Evolutionary conservation across 2,888 invertebrate genomes (phyloP).

Genomic region (Xestobium rufovillosum): DNA sequence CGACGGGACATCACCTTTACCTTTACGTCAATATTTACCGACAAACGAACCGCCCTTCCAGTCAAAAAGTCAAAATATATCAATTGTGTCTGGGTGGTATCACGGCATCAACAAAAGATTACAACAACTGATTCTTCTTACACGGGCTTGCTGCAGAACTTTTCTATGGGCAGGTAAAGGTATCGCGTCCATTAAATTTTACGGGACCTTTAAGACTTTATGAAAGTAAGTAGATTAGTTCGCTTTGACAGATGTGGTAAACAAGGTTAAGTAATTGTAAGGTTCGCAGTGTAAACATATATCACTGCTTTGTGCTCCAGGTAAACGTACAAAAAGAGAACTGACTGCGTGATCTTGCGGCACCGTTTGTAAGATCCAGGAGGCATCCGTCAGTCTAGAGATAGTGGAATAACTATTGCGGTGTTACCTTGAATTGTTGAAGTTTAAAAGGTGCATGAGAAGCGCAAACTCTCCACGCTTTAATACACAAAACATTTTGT

Average conservation of each 20-base stretch:
- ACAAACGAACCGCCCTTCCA: constrained; percentile 30
- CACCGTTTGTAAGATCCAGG: too few species aligned
- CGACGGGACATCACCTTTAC: background rate
- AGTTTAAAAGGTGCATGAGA: too few species aligned
- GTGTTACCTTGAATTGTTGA: too few species aligned
- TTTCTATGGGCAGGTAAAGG: too few species aligned
- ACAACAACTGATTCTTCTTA: constrained; percentile 11
- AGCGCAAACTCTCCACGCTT: too few species aligned
- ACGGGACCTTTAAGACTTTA: constrained; percentile 13
- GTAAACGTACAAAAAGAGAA: too few species aligned
- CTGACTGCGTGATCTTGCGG: too few species aligned
- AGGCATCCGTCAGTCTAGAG: too few species aligned
- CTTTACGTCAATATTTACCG: constrained; percentile 19
- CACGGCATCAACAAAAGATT: constrained; percentile 19
- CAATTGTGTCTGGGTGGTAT: constrained; percentile 28
- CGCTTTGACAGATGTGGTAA: constrained; percentile 2
- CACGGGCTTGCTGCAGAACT: constrained; percentile 11
- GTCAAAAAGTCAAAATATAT: constrained; percentile 30
- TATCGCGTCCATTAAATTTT: too few species aligned
- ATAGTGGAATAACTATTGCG: too few species aligned
- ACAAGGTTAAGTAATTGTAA: constrained; percentile 18
- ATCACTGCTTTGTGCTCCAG: constrained; percentile 29
- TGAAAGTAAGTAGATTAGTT: constrained; percentile 15
- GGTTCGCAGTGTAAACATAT: constrained; percentile 31
- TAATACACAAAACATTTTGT: too few species aligned